These are phyloP conservation scores for Bolinopsis microptera DNA, from an alignment of 37 sponge, comb jelly and placozoan species.

Conservation along the genomic window DNA sequence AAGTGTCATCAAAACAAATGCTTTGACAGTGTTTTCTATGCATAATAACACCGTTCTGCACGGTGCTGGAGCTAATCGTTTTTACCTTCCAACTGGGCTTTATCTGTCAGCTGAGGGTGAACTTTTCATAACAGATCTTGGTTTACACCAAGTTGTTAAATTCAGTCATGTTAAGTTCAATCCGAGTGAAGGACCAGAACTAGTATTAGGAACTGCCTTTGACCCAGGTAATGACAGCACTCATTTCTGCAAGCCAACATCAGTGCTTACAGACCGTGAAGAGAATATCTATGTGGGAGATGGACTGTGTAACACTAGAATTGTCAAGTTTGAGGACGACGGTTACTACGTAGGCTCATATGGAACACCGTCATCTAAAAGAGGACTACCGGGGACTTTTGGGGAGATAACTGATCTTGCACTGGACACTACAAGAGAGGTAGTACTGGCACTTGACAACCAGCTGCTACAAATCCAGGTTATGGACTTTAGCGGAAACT, in stretches of 20 bases:
- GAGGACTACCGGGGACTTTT: neutral
- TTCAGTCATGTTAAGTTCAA: neutral
- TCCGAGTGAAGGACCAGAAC: neutral
- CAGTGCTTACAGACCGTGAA: neutral
- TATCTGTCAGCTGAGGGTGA: neutral
- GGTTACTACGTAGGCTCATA: neutral
- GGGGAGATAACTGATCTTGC: slow-evolving; percentile 9
- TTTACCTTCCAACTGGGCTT: neutral
- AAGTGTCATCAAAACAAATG: neutral
- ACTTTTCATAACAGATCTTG: neutral
- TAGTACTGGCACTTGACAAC: neutral
- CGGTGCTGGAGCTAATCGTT: neutral
- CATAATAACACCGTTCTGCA: neutral
- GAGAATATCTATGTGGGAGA: neutral
- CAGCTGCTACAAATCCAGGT: neutral
- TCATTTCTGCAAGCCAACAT: slow-evolving; percentile 4
- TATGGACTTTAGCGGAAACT: neutral
- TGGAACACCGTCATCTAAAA: neutral
- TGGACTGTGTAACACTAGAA: neutral
- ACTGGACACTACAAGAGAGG: neutral
- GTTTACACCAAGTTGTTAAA: neutral
- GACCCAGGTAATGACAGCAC: neutral
- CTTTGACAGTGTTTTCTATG: neutral
- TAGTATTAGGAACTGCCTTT: neutral
- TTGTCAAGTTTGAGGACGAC: neutral